A percentile compares a stretch with the other conserved stretches of the same genome.
Conservation (phyloP, 2,113 vertebrate genomes). For the Myanophis thanlyinensis region DNA sequence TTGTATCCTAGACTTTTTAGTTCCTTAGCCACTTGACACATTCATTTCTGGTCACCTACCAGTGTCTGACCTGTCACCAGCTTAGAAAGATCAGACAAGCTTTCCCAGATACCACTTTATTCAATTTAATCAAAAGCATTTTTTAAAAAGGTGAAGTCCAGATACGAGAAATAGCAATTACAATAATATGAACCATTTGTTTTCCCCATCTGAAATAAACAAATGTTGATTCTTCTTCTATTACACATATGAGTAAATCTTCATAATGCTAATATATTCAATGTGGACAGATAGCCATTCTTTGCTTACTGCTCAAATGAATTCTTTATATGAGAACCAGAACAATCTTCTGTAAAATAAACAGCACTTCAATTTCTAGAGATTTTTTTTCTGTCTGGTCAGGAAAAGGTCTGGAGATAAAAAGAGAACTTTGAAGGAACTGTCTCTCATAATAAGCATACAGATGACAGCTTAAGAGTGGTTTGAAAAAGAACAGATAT, state of each 20-base stretch:
- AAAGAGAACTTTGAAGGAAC: constrained; percentile 33
- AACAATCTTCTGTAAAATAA: constrained; percentile 35
- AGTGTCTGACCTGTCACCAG: background rate
- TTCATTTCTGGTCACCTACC: constrained; percentile 14
- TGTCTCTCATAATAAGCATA: constrained; percentile 44
- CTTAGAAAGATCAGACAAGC: background rate
- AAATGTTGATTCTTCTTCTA: background rate
- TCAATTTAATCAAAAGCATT: background rate
- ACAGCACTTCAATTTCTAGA: constrained; percentile 22
- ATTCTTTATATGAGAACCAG: constrained; percentile 26
- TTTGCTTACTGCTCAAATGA: background rate
- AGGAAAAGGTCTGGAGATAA: constrained; percentile 59
- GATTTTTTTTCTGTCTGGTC: constrained; percentile 51
- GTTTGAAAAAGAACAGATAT: constrained; percentile 49
- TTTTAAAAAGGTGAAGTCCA: background rate
- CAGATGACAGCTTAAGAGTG: constrained; percentile 48
- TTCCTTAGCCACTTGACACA: background rate
- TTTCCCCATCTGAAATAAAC: background rate
- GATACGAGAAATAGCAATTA: background rate
- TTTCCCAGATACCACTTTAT: constrained; percentile 9
- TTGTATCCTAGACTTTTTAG: constrained; percentile 3
- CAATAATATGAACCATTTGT: background rate
- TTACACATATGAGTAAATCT: background rate
- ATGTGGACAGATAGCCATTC: background rate
- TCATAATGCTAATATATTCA: background rate